These are phyloP conservation scores for Protobothrops mucrosquamatus DNA, from an alignment of 2,113 vertebrate genomes.

Conservation along the genomic window DNA sequence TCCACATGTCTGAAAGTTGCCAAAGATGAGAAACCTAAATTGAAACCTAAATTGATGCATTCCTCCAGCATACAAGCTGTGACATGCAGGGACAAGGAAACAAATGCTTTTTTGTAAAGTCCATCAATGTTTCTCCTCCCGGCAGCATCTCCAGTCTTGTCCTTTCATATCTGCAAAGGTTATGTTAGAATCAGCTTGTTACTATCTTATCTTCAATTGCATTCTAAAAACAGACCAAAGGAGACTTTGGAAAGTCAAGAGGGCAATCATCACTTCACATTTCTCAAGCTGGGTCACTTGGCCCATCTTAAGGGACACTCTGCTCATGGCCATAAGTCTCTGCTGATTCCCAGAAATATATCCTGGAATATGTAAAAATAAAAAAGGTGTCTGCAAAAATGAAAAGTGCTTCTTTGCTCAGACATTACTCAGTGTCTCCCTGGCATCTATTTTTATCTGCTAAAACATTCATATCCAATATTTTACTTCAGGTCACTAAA, in stretches of 20 bases:
- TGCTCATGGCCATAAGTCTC: neutral
- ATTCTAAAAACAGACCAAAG: slow-evolving; percentile 70
- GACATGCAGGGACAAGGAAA: neutral
- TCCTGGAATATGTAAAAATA: slow-evolving; percentile 47
- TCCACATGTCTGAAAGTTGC: neutral
- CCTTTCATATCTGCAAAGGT: neutral
- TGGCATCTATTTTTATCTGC: slow-evolving; percentile 44
- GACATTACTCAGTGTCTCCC: neutral
- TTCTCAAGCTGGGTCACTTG: slow-evolving; percentile 32
- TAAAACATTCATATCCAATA: slow-evolving; percentile 17
- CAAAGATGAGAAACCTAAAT: neutral
- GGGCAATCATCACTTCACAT: slow-evolving; percentile 44
- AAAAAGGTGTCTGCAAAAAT: slow-evolving; percentile 45
- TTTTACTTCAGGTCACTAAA: neutral
- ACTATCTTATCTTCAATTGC: slow-evolving; percentile 65
- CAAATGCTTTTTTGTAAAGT: neutral
- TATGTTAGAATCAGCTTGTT: slow-evolving; percentile 3
- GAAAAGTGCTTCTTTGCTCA: slow-evolving; percentile 40
- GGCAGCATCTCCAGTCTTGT: slow-evolving; percentile 27
- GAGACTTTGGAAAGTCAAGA: slow-evolving; percentile 44
- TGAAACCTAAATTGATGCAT: neutral
- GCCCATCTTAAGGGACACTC: slow-evolving; percentile 22
- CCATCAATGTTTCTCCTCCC: slow-evolving; percentile 1
- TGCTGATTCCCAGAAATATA: slow-evolving; percentile 12
- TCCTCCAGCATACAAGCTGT: slow-evolving; percentile 5